A percentile compares a stretch with the other conserved stretches of the same genome.
Evolutionary conservation across 2,113 vertebrate genomes (phyloP).

Genomic region (Brienomyrus longianalis): DNA sequence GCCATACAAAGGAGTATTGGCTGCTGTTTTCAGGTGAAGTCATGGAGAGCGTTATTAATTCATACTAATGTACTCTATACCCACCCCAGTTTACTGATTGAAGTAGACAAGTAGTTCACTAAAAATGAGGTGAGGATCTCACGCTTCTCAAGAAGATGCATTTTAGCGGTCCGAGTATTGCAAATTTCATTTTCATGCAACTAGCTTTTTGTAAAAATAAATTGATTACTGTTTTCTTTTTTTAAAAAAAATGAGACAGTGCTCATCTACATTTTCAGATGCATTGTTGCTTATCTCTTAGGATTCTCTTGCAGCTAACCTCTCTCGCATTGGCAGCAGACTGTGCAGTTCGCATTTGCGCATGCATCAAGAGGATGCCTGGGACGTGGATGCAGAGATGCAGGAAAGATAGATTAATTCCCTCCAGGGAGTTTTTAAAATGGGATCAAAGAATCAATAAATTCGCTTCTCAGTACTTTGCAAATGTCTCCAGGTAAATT

Average conservation of each 20-base stretch:
- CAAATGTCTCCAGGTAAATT: not conserved
- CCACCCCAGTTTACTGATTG: not conserved
- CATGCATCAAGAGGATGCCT: not conserved
- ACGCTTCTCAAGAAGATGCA: not conserved
- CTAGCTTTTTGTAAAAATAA: not conserved
- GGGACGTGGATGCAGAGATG: not conserved
- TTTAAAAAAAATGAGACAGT: not conserved
- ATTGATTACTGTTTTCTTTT: not conserved
- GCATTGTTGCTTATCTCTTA: not conserved
- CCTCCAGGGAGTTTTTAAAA: not conserved
- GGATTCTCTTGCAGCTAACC: not conserved
- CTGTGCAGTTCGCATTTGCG: not conserved
- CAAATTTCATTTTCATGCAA: not conserved
- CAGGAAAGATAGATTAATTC: not conserved
- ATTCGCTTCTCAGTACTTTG: not conserved
- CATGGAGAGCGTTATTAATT: not conserved
- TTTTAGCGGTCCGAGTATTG: not conserved
- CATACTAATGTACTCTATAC: not conserved
- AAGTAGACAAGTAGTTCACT: not conserved
- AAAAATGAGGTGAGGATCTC: not conserved
- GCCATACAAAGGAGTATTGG: not conserved
- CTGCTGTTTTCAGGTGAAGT: not conserved
- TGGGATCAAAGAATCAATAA: not conserved
- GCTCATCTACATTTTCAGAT: not conserved
- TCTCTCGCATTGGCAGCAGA: not conserved